A percentile compares a stretch with the other conserved stretches of the same genome.
phyloP scores from a whole-genome alignment of 2,797 vertebrate species.

The Psittacula echo region DNA sequence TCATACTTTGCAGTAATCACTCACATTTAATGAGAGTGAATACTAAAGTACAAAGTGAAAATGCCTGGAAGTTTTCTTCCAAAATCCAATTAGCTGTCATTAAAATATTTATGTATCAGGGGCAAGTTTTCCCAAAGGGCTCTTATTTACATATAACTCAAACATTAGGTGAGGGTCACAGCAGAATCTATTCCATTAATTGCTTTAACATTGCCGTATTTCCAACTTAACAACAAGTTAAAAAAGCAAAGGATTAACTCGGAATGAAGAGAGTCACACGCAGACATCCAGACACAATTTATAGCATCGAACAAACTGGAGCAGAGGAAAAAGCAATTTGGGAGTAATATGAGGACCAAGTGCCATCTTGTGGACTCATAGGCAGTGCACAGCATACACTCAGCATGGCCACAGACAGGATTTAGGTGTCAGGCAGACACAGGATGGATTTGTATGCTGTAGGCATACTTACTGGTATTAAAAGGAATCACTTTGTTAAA shows the following conservation, averaged over 20 bases:
- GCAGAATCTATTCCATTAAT: neutral
- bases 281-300: neutral
- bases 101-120: neutral
- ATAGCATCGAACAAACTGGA: neutral
- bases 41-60: neutral
- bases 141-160: neutral
- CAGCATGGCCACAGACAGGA: fast-evolving
- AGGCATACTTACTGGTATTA: neutral
- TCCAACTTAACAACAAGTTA: neutral
- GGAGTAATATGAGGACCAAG: neutral
- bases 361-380: slow-evolving; percentile 48
- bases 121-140: neutral
- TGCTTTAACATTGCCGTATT: neutral
- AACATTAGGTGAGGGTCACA: neutral
- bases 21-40: neutral
- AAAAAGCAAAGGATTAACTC: neutral
- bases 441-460: neutral
- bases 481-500: neutral
- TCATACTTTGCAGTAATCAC: neutral
- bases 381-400: neutral
- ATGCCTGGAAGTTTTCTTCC: neutral
- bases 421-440: neutral
- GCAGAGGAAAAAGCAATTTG: neutral
- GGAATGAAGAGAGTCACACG: neutral
- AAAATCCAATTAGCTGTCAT: neutral